A percentile compares a stretch with the other conserved stretches of the same genome.
Evolutionary conservation across 2,113 vertebrate species (phyloP).

Genomic region (Aix galericulata): DNA sequence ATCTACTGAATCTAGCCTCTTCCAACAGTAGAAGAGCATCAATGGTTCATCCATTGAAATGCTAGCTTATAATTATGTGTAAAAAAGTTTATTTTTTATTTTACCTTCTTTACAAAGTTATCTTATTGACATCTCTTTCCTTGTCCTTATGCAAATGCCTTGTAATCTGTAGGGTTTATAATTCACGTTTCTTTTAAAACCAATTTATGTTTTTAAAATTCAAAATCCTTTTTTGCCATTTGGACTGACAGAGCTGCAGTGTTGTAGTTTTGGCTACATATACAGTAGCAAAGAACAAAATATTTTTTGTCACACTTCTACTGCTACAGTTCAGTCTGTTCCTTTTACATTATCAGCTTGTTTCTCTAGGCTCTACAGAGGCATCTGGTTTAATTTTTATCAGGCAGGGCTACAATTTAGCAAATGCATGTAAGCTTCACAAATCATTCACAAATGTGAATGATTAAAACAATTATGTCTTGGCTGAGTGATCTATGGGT

Average conservation of each 20-base stretch:
- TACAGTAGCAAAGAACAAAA: constrained; percentile 60
- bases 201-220: neutral
- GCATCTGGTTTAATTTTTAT: constrained; percentile 60
- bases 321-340: constrained; percentile 66
- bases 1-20: neutral
- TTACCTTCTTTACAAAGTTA: neutral
- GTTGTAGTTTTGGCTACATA: constrained; percentile 67
- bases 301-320: constrained; percentile 62
- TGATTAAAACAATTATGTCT: constrained; percentile 51
- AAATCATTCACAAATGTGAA: constrained; percentile 45
- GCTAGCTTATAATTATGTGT: neutral
- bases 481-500: constrained; percentile 16
- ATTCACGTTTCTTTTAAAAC: neutral
- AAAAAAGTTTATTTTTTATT: rapidly evolving
- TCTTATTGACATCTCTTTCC: neutral
- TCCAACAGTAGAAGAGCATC: neutral
- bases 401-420: neutral
- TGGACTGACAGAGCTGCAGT: constrained; percentile 46
- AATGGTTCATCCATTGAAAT: neutral
- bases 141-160: neutral
- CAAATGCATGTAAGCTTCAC: constrained; percentile 1
- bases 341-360: constrained; percentile 32
- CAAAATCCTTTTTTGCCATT: constrained; percentile 9
- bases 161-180: neutral
- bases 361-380: constrained; percentile 23